Evolutionary conservation across 2,888 invertebrate species (phyloP), one percentile per base, ranked within the genome.

Genomic region (Temnothorax ravouxi): DNA sequence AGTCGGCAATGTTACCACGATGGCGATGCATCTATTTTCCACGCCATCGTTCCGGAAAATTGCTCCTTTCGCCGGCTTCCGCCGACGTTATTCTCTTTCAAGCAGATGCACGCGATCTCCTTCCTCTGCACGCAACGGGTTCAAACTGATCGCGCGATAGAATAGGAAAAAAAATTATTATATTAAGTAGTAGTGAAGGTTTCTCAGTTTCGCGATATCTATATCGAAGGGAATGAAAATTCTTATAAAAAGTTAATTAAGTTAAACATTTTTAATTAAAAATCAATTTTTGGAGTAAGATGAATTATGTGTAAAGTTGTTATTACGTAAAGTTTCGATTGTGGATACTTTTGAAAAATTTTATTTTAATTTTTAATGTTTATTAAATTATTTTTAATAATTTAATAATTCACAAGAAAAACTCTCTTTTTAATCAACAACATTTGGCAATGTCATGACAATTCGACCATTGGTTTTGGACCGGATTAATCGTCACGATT

Each of bases 41-140:
- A 91, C 88, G 47, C 88, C 92, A 90, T 92, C 88, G 89, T 87
- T 86, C 88, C 84, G 90, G 93, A 93, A 93, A 93, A 93, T 93
- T 93, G 91, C 90, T 87, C 71, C 83, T 86, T 86, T 87, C 84
- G 69, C 62, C 75, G 54, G n/a, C 15, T 62, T 61, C 47, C 38
- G 15, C 61, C 11, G 18, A 47, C 38, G 44, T 50, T 52, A 52
- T 83, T 74, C 71, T 85, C 85, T 83, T 77, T 2, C 5, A 34
- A 54, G 54, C 74, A 69, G 62, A 29, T 71, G 84, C 71, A 72
- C 69, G 64, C 61, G 34, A 79, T 79, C 75, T 66, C 50, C 15
- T 76, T 21, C 15, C 62, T 8, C n/a, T 71, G 69, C 47, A 44
- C 34, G 47, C 34, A 44, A 69, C 29, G 34, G 3, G 9, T 61